Evolutionary conservation across 2,888 invertebrate species (phyloP), one percentile per base, ranked within the genome.

Genomic region (Rotaria macrura): DNA sequence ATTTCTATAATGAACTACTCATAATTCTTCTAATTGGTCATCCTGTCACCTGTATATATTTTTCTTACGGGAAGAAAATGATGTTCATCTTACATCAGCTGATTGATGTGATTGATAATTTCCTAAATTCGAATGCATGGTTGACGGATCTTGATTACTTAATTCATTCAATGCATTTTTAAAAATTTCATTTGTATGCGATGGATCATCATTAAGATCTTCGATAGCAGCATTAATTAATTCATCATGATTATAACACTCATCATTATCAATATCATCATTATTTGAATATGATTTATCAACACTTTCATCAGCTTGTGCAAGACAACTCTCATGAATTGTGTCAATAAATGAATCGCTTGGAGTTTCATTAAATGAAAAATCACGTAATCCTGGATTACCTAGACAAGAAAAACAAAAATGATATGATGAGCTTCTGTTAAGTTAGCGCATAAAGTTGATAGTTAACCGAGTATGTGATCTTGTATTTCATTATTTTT

Each of bases 321-420:
- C 79, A 25, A 79, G 43, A 40, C 43, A 79, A 79, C 79, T 79
- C 43, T 79, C 79, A 79, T 79, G 79, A 14, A 79, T 79, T 43
- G 79, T 79, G 43, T 79, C 20, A 43, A 79, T 79, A 79, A 79
- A 79, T 9, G 79, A 79, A 79, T 23, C n/a, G 14, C 43, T 79
- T 43, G 43, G 79, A 20, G 2, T 79, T 79, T 79, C 79, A 43
- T 79, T 79, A 43, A 79, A 79, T 43, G 43, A n/a, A 79, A 79
- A 79, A 10, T 79, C 79, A 43, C 79, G 79, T 79, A 79, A 79
- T 40, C 25, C 20, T 79, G 43, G 79, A 43, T 23, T 79, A 5
- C 65, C 65, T 65, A 65, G n/a, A n/a, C n/a, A n/a, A 14, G 25
- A 20, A 34, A 65, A 65, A 65, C 0, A 25, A 54, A 54, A 2